Base-by-base conservation (phyloP, 2,888 invertebrate genomes). In the Globia sparganii region DNA sequence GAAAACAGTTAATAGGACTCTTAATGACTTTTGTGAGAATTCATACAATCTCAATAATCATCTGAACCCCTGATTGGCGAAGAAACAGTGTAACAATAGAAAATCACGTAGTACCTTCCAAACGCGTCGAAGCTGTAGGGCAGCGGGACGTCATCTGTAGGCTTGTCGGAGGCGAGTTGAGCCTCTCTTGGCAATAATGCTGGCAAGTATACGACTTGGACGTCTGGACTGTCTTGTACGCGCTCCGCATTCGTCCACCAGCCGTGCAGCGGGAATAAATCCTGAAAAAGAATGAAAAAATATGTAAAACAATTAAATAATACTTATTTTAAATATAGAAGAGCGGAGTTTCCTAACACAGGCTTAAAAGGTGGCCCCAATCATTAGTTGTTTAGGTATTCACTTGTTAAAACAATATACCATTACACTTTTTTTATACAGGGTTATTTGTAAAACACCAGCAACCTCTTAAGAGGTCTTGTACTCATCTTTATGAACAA, bases 181-280 rank as follows among this genome's bases (percentile, higher is more conserved):
- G 97, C 95, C 85, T 95, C 96, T 49, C 95, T 92, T 37, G 96
- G 95, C 78, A 97, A 87, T 79, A 97, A 89, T 31, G 97, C 95
- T 11, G 97, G 97, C 80, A 98, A 93, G 91, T 97, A 97, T 84
- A 98, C 97, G 71, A 98, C 95, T 91, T 98, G 97, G 87, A 97
- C 97, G 70, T 97, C 97, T 0, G 93, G 80, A 34, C 71, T 86
- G 68, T 88, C 86, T 15, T 92, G 92, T 37, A 75, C 81, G 72
- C 84, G 87, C 82, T 92, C 92, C 89, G 91, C 81, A 72, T 72
- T 86, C 77, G 88, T 85, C 94, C 94, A 94, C 94, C 94, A 94
- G 4, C 94, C 93, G 62, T 93, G 92, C 53, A 93, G 83, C 21
- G 94, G 92, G 40, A 93, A 81, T 58, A 94, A 85, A 72, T 95